phyloP scores from a whole-genome alignment of 1,140 invertebrate genomes.

The Platyscapa corneri region DNA sequence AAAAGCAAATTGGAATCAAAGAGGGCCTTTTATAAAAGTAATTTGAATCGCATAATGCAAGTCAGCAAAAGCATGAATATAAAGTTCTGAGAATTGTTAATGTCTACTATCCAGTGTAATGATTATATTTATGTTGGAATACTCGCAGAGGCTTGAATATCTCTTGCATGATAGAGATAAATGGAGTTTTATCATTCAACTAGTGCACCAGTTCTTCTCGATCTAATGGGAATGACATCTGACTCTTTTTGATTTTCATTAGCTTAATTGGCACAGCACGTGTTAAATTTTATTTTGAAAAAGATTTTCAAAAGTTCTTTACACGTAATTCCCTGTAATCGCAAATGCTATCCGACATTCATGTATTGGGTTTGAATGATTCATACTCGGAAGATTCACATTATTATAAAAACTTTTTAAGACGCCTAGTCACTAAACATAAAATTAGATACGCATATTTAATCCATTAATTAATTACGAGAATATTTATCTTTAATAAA shows the following conservation, averaged over 20 bases:
- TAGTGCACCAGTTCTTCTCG: not conserved
- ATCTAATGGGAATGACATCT: slow-evolving; percentile 22
- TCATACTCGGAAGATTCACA: no score
- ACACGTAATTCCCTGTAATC: not conserved
- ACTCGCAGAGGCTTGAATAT: not conserved
- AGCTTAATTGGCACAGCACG: not conserved
- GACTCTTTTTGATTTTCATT: slow-evolving; percentile 29
- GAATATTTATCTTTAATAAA: no score
- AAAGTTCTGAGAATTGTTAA: slow-evolving; percentile 27
- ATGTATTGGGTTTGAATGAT: no score
- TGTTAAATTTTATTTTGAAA: not conserved
- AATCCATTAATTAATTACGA: no score
- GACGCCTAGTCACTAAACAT: no score
- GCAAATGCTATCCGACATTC: not conserved
- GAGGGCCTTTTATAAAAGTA: not conserved
- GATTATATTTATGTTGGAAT: slow-evolving; percentile 36
- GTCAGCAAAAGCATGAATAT: not conserved
- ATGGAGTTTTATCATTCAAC: slow-evolving; percentile 20
- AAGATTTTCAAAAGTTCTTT: not conserved
- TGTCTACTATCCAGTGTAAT: slow-evolving; percentile 15
- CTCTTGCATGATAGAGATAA: slow-evolving; percentile 15
- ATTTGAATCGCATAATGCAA: slow-evolving; percentile 18
- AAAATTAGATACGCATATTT: no score
- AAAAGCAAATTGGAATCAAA: not conserved
- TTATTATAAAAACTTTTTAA: no score